Base-by-base conservation (phyloP, 2,888 invertebrate genomes). In the Pimpla rufipes region DNA sequence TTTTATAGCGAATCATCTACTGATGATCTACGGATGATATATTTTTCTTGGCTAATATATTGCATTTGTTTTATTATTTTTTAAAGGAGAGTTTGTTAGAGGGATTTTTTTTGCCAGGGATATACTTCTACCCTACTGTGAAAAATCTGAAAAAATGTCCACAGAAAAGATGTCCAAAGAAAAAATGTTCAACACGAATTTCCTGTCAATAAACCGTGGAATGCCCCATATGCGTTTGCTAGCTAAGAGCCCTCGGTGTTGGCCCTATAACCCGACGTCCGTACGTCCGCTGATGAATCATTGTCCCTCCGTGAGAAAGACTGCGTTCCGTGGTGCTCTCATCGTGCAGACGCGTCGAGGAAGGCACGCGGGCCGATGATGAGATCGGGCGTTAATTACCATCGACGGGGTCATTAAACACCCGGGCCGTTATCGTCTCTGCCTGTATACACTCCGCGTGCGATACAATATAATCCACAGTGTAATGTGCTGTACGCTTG, bases 381-480 rank as follows among this genome's bases (percentile, higher is more conserved):
- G 85, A 84, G 79, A 85, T 85, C 68, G 75, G 85, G 87, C 83
- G 86, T 88, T 88, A 88, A 89, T 89, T 89, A 88, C 86, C 84
- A 77, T 84, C 77, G 85, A 87, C 85, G 88, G 66, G 85, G 81
- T 85, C 87, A 89, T 89, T 87, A 89, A 89, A 79, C 83, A 79
- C 66, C 76, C 83, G 76, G 80, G 80, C 85, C 82, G 87, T 89
- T 89, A 89, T 88, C 88, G 73, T 81, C 40, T 29, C n/a, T 64
- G 64, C 18, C 62, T 52, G 13, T 52, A 45, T 50, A 62, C 52
- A 57, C 23, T 11, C n/a, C n/a, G 18, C 7, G 7, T 18, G 11
- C 70, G 52, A 37, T 29, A 45, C 71, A 57, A 59, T 59, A 73
- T 59, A 73, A 42, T 59, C 42, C 13, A 59, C 45, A 29, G 42